Percentiles rank a stretch among this genome's conserved stretches.
phyloP scores from a whole-genome alignment of 2,113 vertebrate species.

The Hemichromis elongatus region DNA sequence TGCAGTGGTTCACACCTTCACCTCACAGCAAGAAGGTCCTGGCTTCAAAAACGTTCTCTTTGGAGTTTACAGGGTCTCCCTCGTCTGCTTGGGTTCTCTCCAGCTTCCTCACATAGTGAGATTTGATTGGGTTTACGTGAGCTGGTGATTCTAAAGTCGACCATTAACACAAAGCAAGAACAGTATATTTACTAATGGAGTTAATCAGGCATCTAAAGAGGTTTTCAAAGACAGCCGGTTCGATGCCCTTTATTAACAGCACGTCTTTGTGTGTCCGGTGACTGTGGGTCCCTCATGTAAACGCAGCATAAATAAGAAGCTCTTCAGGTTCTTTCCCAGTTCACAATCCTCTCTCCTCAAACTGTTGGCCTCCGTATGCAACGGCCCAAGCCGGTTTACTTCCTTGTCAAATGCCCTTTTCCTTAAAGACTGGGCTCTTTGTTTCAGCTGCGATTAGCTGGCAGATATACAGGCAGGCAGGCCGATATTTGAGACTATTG shows the following conservation, averaged over 20 bases:
- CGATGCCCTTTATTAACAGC: neutral
- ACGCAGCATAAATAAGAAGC: neutral
- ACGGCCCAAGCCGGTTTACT: neutral
- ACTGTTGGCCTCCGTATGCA: neutral
- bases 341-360: neutral
- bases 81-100: rapidly evolving
- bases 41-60: no score
- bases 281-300: neutral
- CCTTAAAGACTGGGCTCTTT: slow-evolving; percentile 69
- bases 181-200: neutral
- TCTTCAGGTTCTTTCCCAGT: neutral
- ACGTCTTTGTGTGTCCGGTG: neutral
- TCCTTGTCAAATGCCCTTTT: slow-evolving; percentile 52
- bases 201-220: neutral
- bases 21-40: no score
- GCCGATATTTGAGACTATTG: slow-evolving; percentile 66
- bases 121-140: neutral
- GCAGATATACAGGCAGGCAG: slow-evolving; percentile 48
- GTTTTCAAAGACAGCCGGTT: neutral
- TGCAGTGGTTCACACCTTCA: neutral
- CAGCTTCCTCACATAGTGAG: neutral
- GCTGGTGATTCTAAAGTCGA: neutral
- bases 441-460: slow-evolving; percentile 54
- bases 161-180: neutral
- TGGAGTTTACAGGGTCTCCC: neutral